Evolutionary conservation across 1,140 invertebrate genomes (phyloP).

Genomic region (Drosophila sp.): DNA sequence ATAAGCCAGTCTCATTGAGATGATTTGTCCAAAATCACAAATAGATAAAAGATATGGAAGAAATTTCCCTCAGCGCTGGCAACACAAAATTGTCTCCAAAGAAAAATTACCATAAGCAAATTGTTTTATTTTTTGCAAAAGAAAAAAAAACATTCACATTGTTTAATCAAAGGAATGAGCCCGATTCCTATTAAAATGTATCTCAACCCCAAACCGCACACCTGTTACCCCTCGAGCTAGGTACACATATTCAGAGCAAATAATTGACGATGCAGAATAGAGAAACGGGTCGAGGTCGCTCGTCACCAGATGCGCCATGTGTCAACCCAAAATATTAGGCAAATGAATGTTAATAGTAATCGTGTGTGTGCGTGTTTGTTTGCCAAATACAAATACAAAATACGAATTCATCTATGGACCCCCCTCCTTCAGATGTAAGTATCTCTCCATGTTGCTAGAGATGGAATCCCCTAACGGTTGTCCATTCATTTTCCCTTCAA

Average conservation of each 20-base stretch:
- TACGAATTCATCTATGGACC: conserved; percentile 34
- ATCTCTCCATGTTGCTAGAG: conserved; percentile 34
- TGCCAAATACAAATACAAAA: conserved; percentile 40
- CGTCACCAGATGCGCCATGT: conserved; percentile 60
- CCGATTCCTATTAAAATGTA: conserved; percentile 22
- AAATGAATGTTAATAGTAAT: conserved; percentile 58
- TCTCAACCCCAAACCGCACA: conserved; percentile 42
- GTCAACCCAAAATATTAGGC: conserved; percentile 52
- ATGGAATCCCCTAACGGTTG: conserved; percentile 55
- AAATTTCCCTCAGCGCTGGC: too few relatives aligned
- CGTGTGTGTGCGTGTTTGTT: conserved; percentile 25
- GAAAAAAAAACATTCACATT: conserved; percentile 73
- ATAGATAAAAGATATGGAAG: too few relatives aligned
- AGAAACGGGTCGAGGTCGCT: background rate
- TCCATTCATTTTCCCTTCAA: conserved; percentile 60
- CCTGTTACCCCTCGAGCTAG: conserved; percentile 53
- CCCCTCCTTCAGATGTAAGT: conserved; percentile 32
- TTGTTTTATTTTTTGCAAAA: conserved; percentile 39
- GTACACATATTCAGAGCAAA: conserved; percentile 29
- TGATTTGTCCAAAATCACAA: too few relatives aligned
- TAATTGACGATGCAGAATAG: conserved; percentile 44
- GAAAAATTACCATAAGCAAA: conserved; percentile 28
- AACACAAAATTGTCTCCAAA: too few relatives aligned
- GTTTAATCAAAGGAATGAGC: conserved; percentile 64
- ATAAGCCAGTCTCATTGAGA: too few relatives aligned